Percentiles rank a stretch among this genome's conserved stretches.
Conservation (phyloP, 2,888 invertebrate genomes). For the Phengaris alcon region DNA sequence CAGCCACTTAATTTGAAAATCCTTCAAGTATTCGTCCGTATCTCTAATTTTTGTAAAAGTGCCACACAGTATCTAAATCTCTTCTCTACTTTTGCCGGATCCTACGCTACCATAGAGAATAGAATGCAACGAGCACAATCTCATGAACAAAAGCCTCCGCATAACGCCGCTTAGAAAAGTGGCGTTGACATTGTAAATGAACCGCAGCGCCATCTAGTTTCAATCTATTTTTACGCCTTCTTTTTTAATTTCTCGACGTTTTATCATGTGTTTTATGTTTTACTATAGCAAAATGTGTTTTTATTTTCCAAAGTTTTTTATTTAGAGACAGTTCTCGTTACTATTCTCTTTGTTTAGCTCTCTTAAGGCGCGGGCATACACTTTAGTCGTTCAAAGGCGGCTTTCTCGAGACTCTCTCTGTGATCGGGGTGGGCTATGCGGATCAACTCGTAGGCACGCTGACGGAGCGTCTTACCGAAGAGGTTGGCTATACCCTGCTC, state of each 20-base stretch:
- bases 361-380: slow-evolving; percentile 83
- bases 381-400: slow-evolving; percentile 90
- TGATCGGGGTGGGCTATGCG: slow-evolving; percentile 94
- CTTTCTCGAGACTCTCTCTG: slow-evolving; percentile 89
- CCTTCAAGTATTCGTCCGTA: no score
- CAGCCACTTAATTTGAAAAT: no score
- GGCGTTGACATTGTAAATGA: neutral
- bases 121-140: slow-evolving; percentile 4
- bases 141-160: neutral
- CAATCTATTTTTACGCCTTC: no score
- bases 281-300: no score
- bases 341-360: neutral
- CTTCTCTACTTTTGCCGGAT: neutral
- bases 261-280: no score
- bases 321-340: neutral
- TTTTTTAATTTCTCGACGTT: no score
- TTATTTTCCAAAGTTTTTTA: no score
- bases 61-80: no score
- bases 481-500: slow-evolving; percentile 94
- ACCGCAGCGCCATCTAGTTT: neutral
- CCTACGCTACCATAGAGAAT: neutral
- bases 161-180: neutral
- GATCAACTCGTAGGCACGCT: slow-evolving; percentile 93
- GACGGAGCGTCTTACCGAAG: slow-evolving; percentile 93
- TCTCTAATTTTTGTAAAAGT: no score